A percentile compares a stretch with the other conserved stretches of the same genome.
phyloP scores from a whole-genome alignment of 2,797 vertebrate species.

The Pseudomugil tenellus region DNA sequence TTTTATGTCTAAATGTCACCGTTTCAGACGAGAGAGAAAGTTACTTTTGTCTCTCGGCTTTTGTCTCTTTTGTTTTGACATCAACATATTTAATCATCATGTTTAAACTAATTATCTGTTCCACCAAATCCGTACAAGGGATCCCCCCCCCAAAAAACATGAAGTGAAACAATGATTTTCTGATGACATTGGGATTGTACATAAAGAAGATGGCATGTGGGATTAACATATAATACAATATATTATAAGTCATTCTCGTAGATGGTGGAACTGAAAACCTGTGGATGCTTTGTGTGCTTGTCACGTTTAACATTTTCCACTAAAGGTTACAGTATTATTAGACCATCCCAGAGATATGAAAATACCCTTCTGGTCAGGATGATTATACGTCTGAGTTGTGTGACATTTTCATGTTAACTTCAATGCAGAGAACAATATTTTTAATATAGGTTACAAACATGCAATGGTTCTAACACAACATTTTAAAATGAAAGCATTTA shows the following conservation, averaged over 20 bases:
- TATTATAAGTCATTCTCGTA: background rate
- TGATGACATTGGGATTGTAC: background rate
- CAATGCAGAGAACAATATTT: no score
- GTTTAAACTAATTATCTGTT: background rate
- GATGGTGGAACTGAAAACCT: background rate
- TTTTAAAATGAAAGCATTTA: background rate
- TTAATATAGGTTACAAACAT: no score
- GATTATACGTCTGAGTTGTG: no score
- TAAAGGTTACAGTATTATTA: no score
- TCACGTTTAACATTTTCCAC: no score
- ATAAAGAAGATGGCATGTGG: background rate
- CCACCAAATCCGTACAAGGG: background rate
- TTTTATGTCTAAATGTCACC: background rate
- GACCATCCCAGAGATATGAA: no score
- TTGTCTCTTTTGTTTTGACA: background rate
- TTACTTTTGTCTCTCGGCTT: no score
- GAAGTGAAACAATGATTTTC: background rate
- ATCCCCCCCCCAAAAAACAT: background rate
- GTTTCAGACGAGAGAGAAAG: background rate
- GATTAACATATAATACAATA: no score
- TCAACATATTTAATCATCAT: background rate
- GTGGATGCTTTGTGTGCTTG: background rate
- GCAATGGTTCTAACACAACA: background rate
- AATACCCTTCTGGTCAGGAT: no score
- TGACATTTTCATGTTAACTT: no score